Evolutionary conservation across 2,113 vertebrate genomes (phyloP), one percentile per base, ranked within the genome.

Genomic region (Upupa epops): DNA sequence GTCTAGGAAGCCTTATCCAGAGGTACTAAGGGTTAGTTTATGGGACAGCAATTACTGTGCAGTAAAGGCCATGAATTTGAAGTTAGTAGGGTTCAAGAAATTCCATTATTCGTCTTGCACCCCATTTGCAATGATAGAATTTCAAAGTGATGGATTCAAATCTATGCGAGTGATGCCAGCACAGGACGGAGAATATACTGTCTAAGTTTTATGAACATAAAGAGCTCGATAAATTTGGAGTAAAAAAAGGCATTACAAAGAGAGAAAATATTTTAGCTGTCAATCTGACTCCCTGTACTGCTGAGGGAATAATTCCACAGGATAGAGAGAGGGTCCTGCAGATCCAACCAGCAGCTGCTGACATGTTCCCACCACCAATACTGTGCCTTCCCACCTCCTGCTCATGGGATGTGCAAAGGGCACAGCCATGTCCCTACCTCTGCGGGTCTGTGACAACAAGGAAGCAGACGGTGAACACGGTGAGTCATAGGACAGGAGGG

Each of bases 91-190:
- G 81, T 93, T 95, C 86, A 87, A 83, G 71, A 82, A 70, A 52
- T 36, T 89, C 45, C 81, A 83, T 94, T 93, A 59, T 79, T 86
- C 66, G 34, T 46, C 15, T 1, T 17, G 54, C 63, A 72, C 66
- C 89, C 91, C 75, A 36, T 93, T 89, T 87, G 55, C 86, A 90
- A 45, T 20, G 66, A 89, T 73, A 92, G 54, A 3, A 76, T 93
- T 91, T 96, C 91, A 89, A 96, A 95, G 86, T 40, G 68, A 90
- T 80, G 64, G 64, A 85, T 94, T 94, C 86, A 85, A 89, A 92
- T 87, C 76, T 76, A 85, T 13, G 3, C 86, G 69, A 89, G 81
- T 6, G 22, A 56, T 51, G 68, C 34, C 56, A 55, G 71, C 84
- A 59, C 9, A 87, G 87, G 89, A 89, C 81, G 73, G 92, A 69